Base-by-base conservation (phyloP, 2,888 invertebrate genomes). In the Eilema sororculum region DNA sequence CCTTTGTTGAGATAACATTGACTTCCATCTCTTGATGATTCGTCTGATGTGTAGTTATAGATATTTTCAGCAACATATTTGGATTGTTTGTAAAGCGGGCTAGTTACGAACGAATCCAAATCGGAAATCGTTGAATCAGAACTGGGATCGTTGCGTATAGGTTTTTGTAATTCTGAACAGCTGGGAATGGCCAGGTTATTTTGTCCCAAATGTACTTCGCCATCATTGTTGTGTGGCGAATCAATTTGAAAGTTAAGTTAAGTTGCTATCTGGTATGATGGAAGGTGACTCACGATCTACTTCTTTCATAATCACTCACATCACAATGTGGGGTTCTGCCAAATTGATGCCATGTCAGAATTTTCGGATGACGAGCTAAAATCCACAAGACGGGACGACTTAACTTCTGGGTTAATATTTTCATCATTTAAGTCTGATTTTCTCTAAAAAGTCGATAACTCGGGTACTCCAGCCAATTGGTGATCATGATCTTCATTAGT, bases 231-330 rank as follows among this genome's bases (percentile, higher is more conserved):
- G 30, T 33, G 30, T 33, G 30, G 30, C 30, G 30, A 33, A 33
- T 33, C 30, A 59, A 58, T 59, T 22, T 41, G 62, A 33, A 59
- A 70, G 79, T 25, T 57, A 57, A 57, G 57, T 57, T 57, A 57
- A 57, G 57, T 82, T 33, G 60, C 33, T 60, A 24, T 57, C 46
- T 60, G 61, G 61, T 22, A 61, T 61, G 30, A 24, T 61, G 24
- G 60, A 52, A 52, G 22, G 52, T 61, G 30, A 37, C 52, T 30
- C 61, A 67, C 46, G 59, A 46, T 28, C 28, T 28, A 28, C 28
- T 33, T 33, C 30, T 33, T 33, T 33, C 30, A 33, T 33, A 33
- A 33, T 10, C n/a, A n/a, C n/a, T n/a, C n/a, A n/a, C n/a, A n/a
- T 67, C 60, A 25, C 52, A 28, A 28, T 60, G 59, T 28, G 30